Conservation (phyloP, 2,888 invertebrate genomes). For the Oscheius sp. region DNA sequence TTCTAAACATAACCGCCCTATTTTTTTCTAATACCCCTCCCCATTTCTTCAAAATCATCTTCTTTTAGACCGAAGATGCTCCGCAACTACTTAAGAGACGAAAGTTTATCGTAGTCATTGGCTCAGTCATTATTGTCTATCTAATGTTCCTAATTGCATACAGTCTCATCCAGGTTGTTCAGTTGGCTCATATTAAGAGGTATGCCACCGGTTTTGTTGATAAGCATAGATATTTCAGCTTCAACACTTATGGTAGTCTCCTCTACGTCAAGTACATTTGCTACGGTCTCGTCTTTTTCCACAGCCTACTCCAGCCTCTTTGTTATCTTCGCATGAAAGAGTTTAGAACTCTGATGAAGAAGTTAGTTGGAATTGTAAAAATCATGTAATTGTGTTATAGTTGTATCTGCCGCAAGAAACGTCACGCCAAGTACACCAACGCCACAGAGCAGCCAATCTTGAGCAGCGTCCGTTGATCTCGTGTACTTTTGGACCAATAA, state of each 20-base stretch:
- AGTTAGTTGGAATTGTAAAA: constrained; percentile 25
- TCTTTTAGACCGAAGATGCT: constrained; percentile 16
- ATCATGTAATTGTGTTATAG: not conserved
- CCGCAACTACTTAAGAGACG: constrained; percentile 45
- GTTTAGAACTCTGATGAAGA: constrained; percentile 55
- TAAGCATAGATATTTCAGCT: not conserved
- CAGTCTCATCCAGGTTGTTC: constrained; percentile 56
- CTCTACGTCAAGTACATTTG: constrained; percentile 52
- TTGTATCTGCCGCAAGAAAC: constrained; percentile 14
- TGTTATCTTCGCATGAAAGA: constrained; percentile 66
- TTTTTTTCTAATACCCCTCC: too few species aligned
- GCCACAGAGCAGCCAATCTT: constrained; percentile 31
- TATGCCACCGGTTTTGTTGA: constrained; percentile 25
- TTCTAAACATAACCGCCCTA: too few species aligned
- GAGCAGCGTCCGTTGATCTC: constrained; percentile 13
- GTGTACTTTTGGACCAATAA: not conserved
- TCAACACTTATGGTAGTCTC: not conserved
- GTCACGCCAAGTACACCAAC: not conserved
- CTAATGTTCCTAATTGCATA: constrained; percentile 59
- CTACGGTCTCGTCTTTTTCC: constrained; percentile 57
- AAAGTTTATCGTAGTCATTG: constrained; percentile 66
- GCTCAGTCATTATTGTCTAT: constrained; percentile 63
- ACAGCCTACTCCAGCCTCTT: constrained; percentile 63
- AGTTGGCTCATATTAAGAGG: constrained; percentile 45
- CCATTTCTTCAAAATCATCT: not conserved